Conservation (phyloP, 2,888 invertebrate species). For the Caenorhabditis sinica region DNA sequence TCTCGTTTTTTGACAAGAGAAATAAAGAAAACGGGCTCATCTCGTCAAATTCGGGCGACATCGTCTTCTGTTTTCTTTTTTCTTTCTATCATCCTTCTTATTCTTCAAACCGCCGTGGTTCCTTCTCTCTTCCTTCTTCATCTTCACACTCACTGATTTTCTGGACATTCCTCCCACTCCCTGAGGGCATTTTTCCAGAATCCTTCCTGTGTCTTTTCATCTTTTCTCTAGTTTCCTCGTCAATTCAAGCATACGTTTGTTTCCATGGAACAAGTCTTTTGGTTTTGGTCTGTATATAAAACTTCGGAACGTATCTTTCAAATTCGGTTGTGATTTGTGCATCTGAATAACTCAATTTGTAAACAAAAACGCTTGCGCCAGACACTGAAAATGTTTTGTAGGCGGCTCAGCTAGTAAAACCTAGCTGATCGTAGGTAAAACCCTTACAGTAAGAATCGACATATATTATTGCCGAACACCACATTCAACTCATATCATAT, state of each 20-base stretch:
- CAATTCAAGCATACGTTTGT: background rate
- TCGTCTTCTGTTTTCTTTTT: slow-evolving; percentile 16
- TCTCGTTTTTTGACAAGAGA: slow-evolving; percentile 32
- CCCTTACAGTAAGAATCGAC: no score
- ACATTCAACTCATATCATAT: background rate
- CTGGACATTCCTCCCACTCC: slow-evolving; percentile 9
- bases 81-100: slow-evolving; percentile 23
- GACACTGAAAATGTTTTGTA: no score
- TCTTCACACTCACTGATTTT: slow-evolving; percentile 42
- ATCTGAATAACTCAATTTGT: background rate
- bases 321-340: background rate
- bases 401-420: no score
- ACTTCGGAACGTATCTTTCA: background rate
- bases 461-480: no score
- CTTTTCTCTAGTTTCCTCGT: background rate
- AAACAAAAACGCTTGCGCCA: no score
- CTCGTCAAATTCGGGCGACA: slow-evolving; percentile 42
- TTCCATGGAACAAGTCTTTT: slow-evolving; percentile 15
- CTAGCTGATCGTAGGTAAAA: no score
- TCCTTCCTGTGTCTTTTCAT: background rate
- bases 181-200: slow-evolving; percentile 24
- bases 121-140: slow-evolving; percentile 24
- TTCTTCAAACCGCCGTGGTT: slow-evolving; percentile 37
- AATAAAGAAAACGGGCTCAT: slow-evolving; percentile 21
- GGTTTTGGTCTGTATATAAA: no score